phyloP scores from a whole-genome alignment of 2,888 invertebrate species.

The Camponotus fellah region DNA sequence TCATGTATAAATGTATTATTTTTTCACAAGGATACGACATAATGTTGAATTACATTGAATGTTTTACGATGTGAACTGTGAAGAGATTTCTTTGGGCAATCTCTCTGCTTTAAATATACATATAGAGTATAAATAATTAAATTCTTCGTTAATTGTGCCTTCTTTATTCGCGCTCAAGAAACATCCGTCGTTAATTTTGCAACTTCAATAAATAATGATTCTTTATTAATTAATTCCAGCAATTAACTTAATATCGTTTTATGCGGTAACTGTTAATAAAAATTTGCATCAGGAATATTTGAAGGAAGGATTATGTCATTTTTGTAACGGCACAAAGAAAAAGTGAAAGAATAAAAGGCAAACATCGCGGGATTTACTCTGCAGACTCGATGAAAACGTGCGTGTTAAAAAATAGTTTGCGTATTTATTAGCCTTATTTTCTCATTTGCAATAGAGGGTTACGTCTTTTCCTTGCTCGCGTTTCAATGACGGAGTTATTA shows the following conservation, averaged over 20 bases:
- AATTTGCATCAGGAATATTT: neutral
- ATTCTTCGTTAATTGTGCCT: constrained; percentile 15
- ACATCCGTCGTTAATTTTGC: neutral
- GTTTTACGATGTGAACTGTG: constrained; percentile 1
- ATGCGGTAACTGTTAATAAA: neutral
- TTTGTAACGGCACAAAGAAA: neutral
- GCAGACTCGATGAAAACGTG: neutral
- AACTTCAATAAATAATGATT: neutral
- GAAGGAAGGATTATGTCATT: neutral
- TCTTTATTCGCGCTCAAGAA: neutral
- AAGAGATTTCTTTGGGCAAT: neutral
- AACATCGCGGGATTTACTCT: neutral
- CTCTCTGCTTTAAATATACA: neutral
- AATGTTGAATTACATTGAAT: neutral
- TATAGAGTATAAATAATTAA: constrained; percentile 12
- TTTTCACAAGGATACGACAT: no score
- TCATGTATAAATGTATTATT: neutral
- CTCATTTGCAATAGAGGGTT: constrained; percentile 38
- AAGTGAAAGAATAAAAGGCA: neutral
- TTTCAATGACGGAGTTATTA: constrained; percentile 52
- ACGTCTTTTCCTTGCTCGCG: constrained; percentile 35
- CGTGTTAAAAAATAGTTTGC: constrained; percentile 15
- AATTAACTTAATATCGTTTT: constrained; percentile 18
- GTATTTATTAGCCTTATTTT: constrained; percentile 24
- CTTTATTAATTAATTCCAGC: neutral